Evolutionary conservation across 1,140 invertebrate genomes (phyloP), one percentile per base, ranked within the genome.

Genomic region (Drosophila saltans): DNA sequence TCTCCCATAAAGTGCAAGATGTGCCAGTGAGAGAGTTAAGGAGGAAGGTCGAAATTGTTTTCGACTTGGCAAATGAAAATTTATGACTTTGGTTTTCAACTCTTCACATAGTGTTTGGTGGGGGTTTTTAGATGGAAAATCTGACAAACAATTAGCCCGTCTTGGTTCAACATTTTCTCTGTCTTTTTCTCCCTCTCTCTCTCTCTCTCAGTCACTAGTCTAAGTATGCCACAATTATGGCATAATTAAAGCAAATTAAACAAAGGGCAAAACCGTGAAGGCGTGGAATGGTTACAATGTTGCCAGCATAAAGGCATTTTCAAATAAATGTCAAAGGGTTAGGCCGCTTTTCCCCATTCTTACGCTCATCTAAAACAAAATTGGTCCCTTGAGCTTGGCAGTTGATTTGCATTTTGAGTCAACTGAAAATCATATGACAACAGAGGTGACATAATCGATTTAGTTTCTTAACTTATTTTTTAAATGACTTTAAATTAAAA

Each of bases 31-130:
- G n/a, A 10, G 3, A 4, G 33, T 10, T n/a, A 3, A 16, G 16
- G 16, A 16, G 57, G 36, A 16, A 21, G 30, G 36, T n/a, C 45
- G 33, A 30, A 61, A 41, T 62, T 56, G 63, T 63, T 77, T 78
- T 63, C 69, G 58, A 59, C 72, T 60, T 65, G 52, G 57, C 24
- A 77, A 81, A 82, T 74, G 67, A 78, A 78, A 81, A 81, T 81
- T 82, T 81, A 82, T 81, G 72, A 57, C 80, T 82, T 73, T 28
- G 70, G 40, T 62, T 74, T 41, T 55, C n/a, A 26, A 52, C 21
- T 52, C 45, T 52, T 2, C 21, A 52, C 45, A 8, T 26, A 16
- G 21, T 26, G 21, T 7, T 9, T 11, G 8, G 2, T 3, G 7
- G 8, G 24, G 21, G 24, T 2, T 36, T 6, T 36, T 52, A 21